These are phyloP conservation scores for Suricata suricatta DNA, from an alignment of 2,113 vertebrate genomes.

Conservation along the genomic window DNA sequence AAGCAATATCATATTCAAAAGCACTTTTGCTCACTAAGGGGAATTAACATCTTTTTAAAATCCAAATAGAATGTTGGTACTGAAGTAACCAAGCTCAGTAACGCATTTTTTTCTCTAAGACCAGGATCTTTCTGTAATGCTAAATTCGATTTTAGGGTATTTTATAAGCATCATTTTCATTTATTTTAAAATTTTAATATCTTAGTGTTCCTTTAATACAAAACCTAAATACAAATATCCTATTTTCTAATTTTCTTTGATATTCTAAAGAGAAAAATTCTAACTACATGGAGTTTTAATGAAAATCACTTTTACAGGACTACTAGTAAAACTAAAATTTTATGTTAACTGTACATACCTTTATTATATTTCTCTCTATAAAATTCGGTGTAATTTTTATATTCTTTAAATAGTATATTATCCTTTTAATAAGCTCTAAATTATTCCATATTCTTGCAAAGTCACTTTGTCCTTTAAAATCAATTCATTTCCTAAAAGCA, in stretches of 20 bases:
- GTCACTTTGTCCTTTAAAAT: slow-evolving; percentile 7
- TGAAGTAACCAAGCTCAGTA: slow-evolving; percentile 59
- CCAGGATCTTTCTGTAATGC: slow-evolving; percentile 60
- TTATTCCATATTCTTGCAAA: not conserved
- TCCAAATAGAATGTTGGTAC: slow-evolving; percentile 49
- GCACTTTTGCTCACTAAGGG: slow-evolving; percentile 73
- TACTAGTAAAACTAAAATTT: not conserved
- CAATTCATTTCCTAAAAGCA: not conserved
- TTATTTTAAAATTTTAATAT: slow-evolving; percentile 32
- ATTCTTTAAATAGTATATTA: not conserved
- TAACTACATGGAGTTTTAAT: slow-evolving; percentile 7
- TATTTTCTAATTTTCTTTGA: slow-evolving; percentile 2
- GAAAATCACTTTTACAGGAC: not conserved
- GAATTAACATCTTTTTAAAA: slow-evolving; percentile 70
- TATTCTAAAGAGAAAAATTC: not conserved
- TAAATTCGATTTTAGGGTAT: slow-evolving; percentile 63
- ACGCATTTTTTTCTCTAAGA: slow-evolving; percentile 50
- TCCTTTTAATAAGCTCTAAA: slow-evolving; percentile 17
- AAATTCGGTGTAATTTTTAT: not conserved
- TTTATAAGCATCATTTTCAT: slow-evolving; percentile 67
- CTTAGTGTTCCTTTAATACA: slow-evolving; percentile 20
- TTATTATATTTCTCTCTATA: not conserved
- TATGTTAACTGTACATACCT: not conserved
- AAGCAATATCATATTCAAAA: slow-evolving; percentile 71
- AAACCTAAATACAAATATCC: slow-evolving; percentile 10